Percentiles rank a stretch among this genome's conserved stretches.
These are phyloP conservation scores for Petrolisthes cinctipes DNA, from an alignment of 2,888 invertebrate species.

Conservation along the genomic window DNA sequence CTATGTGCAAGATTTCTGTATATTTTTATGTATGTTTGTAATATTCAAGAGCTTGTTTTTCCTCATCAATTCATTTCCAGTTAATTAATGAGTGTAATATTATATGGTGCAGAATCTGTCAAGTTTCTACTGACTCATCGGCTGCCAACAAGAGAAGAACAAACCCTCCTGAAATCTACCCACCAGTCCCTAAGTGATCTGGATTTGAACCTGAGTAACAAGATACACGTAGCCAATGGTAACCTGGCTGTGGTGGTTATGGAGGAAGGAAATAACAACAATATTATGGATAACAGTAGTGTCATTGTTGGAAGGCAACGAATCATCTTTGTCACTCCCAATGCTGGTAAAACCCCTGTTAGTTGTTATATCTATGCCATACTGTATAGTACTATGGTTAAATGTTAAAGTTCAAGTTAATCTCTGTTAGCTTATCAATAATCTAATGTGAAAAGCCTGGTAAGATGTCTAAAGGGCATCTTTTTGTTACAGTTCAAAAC, in stretches of 20 bases:
- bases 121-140: conserved; percentile 36
- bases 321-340: conserved; percentile 21
- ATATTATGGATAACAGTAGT: not conserved
- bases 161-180: not conserved
- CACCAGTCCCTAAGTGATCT: conserved; percentile 18
- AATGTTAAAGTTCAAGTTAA: no score
- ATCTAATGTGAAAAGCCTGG: no score
- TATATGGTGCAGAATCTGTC: conserved; percentile 16
- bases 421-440: no score
- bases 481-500: no score
- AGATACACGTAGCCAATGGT: conserved; percentile 22
- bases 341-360: conserved; percentile 29
- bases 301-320: conserved; percentile 50
- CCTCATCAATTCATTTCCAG: no score
- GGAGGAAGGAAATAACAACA: not conserved
- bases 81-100: no score
- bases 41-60: no score
- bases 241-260: conserved; percentile 46
- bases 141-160: conserved; percentile 34
- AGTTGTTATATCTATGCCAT: not conserved
- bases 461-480: no score
- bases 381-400: not conserved
- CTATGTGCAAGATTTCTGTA: no score
- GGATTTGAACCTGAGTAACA: conserved; percentile 21
- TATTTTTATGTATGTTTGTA: no score